These are phyloP conservation scores for Dipodomys stephensi DNA, from an alignment of 2,113 vertebrate species.

Conservation along the genomic window DNA sequence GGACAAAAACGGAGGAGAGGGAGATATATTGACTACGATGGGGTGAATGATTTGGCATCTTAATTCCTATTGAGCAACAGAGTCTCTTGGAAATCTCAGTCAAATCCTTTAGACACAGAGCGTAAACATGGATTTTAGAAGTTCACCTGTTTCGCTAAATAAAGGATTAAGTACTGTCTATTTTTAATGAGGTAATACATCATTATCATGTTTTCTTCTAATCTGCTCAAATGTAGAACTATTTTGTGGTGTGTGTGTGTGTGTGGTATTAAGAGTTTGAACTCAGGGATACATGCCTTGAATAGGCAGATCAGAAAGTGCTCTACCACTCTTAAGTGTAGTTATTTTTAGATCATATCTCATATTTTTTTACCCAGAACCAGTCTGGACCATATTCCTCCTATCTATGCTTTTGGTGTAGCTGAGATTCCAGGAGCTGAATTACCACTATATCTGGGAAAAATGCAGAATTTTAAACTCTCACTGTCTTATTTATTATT, in stretches of 20 bases:
- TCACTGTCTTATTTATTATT: background rate
- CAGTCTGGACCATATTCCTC: too few relatives aligned
- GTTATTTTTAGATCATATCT: too few relatives aligned
- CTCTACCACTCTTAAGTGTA: too few relatives aligned
- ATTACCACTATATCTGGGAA: too few relatives aligned
- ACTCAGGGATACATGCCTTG: too few relatives aligned
- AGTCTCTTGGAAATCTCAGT: conserved; percentile 21
- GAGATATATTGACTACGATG: background rate
- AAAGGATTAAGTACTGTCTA: background rate
- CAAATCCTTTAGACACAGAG: background rate
- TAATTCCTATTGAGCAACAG: background rate
- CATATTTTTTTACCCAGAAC: too few relatives aligned
- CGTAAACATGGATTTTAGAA: conserved; percentile 8
- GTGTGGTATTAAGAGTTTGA: too few relatives aligned
- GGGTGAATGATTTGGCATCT: background rate
- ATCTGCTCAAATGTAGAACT: background rate
- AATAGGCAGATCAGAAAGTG: too few relatives aligned
- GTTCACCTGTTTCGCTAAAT: background rate
- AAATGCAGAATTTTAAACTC: background rate
- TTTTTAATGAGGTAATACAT: background rate
- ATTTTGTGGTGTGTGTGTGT: too few relatives aligned
- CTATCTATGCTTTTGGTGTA: too few relatives aligned
- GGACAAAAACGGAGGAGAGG: background rate
- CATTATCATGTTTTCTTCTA: background rate
- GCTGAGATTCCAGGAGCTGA: too few relatives aligned